Percentiles rank a stretch among this genome's conserved stretches.
Evolutionary conservation across 1,140 invertebrate species (phyloP).

Genomic region (Achroia grisella): DNA sequence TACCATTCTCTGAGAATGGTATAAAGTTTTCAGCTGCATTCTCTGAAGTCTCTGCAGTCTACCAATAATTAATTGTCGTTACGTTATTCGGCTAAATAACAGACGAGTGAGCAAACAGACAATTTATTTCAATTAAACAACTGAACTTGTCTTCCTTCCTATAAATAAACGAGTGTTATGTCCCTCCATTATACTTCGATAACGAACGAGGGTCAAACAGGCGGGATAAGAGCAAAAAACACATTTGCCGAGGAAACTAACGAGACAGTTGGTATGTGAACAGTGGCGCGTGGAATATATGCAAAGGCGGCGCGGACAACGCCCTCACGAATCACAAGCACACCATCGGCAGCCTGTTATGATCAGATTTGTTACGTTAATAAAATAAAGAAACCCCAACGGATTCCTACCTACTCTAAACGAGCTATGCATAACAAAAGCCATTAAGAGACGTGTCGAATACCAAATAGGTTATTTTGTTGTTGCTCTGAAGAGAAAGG

Average conservation of each 20-base stretch:
- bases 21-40: no score
- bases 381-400: constrained; percentile 5
- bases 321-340: constrained; percentile 45
- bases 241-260: constrained; percentile 45
- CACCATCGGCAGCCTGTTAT: constrained; percentile 31
- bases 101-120: not conserved
- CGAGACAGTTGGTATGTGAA: constrained; percentile 47
- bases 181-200: constrained; percentile 30
- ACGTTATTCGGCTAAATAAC: no score
- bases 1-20: no score
- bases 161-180: constrained; percentile 28
- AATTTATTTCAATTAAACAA: constrained; percentile 29
- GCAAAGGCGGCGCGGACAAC: constrained; percentile 40
- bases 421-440: no score
- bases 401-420: not conserved
- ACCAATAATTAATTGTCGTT: no score
- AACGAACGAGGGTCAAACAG: constrained; percentile 39
- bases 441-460: no score
- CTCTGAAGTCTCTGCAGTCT: no score
- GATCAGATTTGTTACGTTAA: constrained; percentile 39
- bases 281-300: constrained; percentile 31
- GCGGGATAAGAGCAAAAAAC: constrained; percentile 38
- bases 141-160: constrained; percentile 15
- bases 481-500: no score
- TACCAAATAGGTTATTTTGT: no score